Conservation (phyloP, 2,888 invertebrate genomes). For the Cheilosia vulpina region DNA sequence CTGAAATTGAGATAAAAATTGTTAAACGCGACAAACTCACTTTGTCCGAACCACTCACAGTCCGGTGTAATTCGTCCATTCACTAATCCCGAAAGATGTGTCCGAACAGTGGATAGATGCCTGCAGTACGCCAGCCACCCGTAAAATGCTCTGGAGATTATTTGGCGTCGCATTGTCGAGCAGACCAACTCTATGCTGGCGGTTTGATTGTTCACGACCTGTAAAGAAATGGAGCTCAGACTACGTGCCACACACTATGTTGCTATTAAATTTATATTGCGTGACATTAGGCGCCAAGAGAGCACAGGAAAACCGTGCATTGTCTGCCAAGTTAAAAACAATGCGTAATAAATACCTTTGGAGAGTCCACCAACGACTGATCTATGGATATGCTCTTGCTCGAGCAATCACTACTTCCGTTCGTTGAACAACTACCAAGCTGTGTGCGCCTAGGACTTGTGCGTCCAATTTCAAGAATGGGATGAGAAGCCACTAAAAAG, state of each 20-base stretch:
- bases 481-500: slow-evolving; percentile 86
- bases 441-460: slow-evolving; percentile 83
- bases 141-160: slow-evolving; percentile 97
- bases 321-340: not conserved
- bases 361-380: slow-evolving; percentile 80
- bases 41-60: slow-evolving; percentile 81
- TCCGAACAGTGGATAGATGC: slow-evolving; percentile 95
- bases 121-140: slow-evolving; percentile 98
- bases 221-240: not conserved
- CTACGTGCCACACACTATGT: too few species aligned
- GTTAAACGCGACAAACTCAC: not conserved
- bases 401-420: slow-evolving; percentile 87
- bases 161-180: slow-evolving; percentile 97
- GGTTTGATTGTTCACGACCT: slow-evolving; percentile 81
- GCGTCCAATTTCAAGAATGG: slow-evolving; percentile 86
- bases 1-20: slow-evolving; percentile 79
- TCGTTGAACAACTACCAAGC: slow-evolving; percentile 88
- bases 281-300: too few species aligned
- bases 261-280: too few species aligned
- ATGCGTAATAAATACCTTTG: slow-evolving; percentile 63
- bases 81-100: slow-evolving; percentile 95
- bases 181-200: slow-evolving; percentile 91
- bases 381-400: slow-evolving; percentile 84
- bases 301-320: not conserved
- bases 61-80: slow-evolving; percentile 89